Conservation (phyloP, 2,113 vertebrate species). For the Laticauda laticaudata region DNA sequence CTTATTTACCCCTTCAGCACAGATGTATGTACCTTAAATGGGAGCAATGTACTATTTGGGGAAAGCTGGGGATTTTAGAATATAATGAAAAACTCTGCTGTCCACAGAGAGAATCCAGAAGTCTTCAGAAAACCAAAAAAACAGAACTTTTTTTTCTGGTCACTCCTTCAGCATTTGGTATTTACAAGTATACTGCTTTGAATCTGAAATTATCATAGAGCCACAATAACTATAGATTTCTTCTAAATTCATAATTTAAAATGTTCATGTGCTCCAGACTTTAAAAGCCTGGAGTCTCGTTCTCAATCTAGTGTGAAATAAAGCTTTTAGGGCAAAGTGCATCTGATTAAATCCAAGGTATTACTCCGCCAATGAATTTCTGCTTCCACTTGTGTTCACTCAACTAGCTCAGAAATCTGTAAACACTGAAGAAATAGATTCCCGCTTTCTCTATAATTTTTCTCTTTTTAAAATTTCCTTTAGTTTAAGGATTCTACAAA, state of each 20-base stretch:
- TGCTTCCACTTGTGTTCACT: background rate
- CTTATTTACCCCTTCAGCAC: background rate
- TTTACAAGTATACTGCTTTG: background rate
- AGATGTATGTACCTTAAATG: background rate
- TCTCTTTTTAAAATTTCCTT: background rate
- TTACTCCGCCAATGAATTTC: background rate
- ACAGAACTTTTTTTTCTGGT: background rate
- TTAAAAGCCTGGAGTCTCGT: background rate
- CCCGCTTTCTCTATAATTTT: background rate
- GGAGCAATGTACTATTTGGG: background rate
- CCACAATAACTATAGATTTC: background rate
- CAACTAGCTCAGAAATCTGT: background rate
- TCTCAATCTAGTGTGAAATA: background rate
- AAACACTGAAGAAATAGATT: background rate
- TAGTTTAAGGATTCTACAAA: background rate
- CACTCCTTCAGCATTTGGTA: background rate
- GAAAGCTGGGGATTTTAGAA: background rate
- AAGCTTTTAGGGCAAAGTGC: background rate
- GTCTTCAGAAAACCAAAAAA: background rate
- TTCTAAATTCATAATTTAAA: background rate
- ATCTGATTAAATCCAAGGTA: background rate
- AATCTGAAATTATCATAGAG: background rate
- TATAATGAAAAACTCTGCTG: background rate
- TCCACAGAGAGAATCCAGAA: background rate
- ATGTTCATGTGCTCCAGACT: background rate